These are phyloP conservation scores for Oreochromis grahami DNA, from an alignment of 2,797 vertebrate species.

Conservation along the genomic window DNA sequence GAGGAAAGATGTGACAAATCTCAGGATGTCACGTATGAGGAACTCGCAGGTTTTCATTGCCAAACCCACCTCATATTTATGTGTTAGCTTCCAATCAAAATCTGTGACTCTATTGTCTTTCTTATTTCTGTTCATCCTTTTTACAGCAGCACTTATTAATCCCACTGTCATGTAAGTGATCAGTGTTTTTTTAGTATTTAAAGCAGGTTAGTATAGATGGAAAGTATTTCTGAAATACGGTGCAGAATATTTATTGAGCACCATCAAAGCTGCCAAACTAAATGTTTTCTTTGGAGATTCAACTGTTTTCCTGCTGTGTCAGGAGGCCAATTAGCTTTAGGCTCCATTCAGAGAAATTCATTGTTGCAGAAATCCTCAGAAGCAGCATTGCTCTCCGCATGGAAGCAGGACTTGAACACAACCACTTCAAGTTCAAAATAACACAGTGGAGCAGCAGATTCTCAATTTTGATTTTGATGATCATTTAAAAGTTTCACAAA, in stretches of 20 bases:
- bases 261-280: not conserved
- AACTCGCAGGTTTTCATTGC: rapidly evolving
- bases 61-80: not conserved
- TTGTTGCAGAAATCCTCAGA: not conserved
- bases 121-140: not conserved
- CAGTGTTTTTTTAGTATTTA: rapidly evolving
- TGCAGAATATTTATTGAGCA: not conserved
- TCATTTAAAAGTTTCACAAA: not conserved
- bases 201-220: not conserved
- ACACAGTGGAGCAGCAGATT: not conserved
- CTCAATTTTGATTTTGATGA: not conserved
- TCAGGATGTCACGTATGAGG: rapidly evolving
- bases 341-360: not conserved
- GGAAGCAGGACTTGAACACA: not conserved
- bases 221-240: not conserved
- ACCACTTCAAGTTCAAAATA: not conserved
- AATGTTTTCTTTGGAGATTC: not conserved
- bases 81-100: rapidly evolving
- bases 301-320: not conserved
- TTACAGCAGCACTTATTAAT: not conserved
- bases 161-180: rapidly evolving
- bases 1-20: not conserved
- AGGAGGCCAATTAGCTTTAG: not conserved
- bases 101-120: not conserved
- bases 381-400: not conserved